Conservation (phyloP, 2,888 invertebrate species). For the Sabellastarte sp. region DNA sequence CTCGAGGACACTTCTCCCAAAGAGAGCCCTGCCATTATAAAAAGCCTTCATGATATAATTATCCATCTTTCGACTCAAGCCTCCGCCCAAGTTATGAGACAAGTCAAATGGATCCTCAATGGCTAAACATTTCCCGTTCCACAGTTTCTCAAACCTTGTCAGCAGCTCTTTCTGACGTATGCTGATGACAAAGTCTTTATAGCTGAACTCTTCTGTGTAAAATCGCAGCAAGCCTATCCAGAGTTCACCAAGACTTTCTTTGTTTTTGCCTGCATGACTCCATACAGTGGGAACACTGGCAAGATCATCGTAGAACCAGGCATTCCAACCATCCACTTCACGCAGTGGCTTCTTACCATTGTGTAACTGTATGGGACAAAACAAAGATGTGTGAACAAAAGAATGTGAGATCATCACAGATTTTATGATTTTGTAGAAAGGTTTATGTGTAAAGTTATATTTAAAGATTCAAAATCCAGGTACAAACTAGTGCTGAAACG, state of each 20-base stretch:
- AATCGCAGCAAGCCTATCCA: conserved; percentile 65
- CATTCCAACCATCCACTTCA: conserved; percentile 64
- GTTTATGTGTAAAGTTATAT: too few species aligned
- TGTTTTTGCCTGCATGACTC: conserved; percentile 60
- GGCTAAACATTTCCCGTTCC: conserved; percentile 64
- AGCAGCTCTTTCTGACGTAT: conserved; percentile 61
- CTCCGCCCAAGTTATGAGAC: conserved; percentile 65
- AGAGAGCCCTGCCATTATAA: conserved; percentile 55
- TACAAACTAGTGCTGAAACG: too few species aligned
- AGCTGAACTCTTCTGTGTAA: conserved; percentile 64
- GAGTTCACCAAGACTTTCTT: conserved; percentile 60
- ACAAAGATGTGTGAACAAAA: too few species aligned
- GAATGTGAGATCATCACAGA: too few species aligned
- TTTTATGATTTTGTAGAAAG: too few species aligned
- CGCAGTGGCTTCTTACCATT: conserved; percentile 44
- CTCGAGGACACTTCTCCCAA: conserved; percentile 46
- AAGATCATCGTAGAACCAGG: conserved; percentile 63
- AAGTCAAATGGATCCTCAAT: conserved; percentile 69
- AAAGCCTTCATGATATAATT: conserved; percentile 60
- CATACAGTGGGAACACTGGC: conserved; percentile 55
- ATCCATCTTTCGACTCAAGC: conserved; percentile 64
- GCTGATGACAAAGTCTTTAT: conserved; percentile 61
- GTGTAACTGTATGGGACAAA: too few species aligned
- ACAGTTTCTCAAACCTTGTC: conserved; percentile 64
- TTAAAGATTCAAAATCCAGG: too few species aligned